A percentile compares a stretch with the other conserved stretches of the same genome.
These are phyloP conservation scores for Manis javanica DNA, from an alignment of 2,797 vertebrate genomes.

Conservation along the genomic window DNA sequence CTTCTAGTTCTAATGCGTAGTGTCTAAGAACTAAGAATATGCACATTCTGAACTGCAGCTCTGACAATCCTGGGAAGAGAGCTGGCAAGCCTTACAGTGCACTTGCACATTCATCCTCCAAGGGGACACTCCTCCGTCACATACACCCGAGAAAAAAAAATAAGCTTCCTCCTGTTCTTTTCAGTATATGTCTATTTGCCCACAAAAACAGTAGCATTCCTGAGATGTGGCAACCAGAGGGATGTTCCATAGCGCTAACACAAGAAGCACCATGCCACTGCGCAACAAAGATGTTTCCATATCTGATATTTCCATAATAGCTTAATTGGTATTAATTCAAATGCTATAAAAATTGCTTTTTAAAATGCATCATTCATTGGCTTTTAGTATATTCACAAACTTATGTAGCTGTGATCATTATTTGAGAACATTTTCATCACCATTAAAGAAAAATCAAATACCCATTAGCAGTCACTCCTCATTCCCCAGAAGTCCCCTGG, in stretches of 20 bases:
- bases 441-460: background rate
- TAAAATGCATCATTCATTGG: background rate
- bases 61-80: background rate
- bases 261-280: background rate
- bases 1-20: background rate
- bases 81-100: background rate
- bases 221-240: background rate
- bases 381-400: background rate
- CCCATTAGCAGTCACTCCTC: background rate
- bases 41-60: background rate
- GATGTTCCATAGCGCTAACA: background rate
- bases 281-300: background rate
- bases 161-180: background rate
- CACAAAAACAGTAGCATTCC: background rate
- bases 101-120: background rate
- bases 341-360: background rate
- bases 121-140: background rate
- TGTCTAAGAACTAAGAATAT: background rate
- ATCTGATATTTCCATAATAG: background rate
- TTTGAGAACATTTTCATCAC: conserved; percentile 19
- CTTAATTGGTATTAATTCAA: background rate
- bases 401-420: background rate
- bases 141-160: background rate
- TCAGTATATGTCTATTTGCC: background rate
- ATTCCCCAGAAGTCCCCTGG: background rate